Percentiles rank a stretch among this genome's conserved stretches.
Conservation (phyloP, 2,888 invertebrate species). For the Drosophila barbarae region DNA sequence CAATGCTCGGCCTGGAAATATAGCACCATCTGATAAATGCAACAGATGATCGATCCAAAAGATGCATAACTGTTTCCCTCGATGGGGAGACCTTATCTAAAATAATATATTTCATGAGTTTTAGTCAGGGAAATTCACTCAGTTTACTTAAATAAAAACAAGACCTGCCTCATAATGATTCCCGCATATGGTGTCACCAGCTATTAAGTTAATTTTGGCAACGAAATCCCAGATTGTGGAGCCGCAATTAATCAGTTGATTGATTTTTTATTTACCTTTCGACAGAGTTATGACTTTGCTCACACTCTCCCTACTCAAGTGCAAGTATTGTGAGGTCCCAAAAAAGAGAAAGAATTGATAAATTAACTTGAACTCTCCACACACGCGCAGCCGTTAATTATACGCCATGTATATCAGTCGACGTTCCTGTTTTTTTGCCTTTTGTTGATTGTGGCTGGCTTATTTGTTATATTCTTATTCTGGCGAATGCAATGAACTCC, state of each 20-base stretch:
- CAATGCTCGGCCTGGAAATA: conserved; percentile 48
- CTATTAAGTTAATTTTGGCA: conserved; percentile 2
- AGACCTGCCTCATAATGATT: not conserved
- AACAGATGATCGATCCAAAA: conserved; percentile 21
- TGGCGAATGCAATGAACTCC: conserved; percentile 72
- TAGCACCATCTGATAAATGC: conserved; percentile 30
- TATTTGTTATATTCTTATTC: conserved; percentile 38
- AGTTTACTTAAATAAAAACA: too few relatives aligned
- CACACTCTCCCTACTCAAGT: conserved; percentile 10
- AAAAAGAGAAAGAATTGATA: conserved; percentile 48
- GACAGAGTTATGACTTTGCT: conserved; percentile 6
- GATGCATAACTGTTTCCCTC: conserved; percentile 25
- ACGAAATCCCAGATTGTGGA: conserved; percentile 2
- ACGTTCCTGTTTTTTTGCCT: conserved; percentile 45
- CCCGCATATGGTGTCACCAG: conserved; percentile 6
- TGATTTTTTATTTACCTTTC: conserved; percentile 16
- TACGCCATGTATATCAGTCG: conserved; percentile 39
- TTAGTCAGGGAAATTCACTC: too few relatives aligned
- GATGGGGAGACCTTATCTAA: not conserved
- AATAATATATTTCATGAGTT: not conserved
- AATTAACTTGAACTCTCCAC: conserved; percentile 63
- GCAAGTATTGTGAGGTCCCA: conserved; percentile 16
- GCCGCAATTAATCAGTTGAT: conserved; percentile 32
- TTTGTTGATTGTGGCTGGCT: conserved; percentile 31
- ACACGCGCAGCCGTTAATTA: conserved; percentile 44